Evolutionary conservation across 2,888 invertebrate species (phyloP).

Genomic region (Parasteatoda lunata): DNA sequence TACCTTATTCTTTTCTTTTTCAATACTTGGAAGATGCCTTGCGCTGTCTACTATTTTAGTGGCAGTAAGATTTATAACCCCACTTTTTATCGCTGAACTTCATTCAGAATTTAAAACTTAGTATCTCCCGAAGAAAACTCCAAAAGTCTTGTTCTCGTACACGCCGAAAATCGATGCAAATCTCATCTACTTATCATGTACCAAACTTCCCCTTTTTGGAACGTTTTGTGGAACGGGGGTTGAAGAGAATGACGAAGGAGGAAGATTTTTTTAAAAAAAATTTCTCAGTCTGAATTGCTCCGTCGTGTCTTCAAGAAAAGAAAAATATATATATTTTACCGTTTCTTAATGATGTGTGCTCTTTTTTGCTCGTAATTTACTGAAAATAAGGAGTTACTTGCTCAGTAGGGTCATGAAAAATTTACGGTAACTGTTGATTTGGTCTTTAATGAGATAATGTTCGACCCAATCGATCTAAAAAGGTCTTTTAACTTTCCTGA

Average conservation of each 20-base stretch:
- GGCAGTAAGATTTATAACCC: slow-evolving; percentile 57
- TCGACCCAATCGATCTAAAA: not conserved
- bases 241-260: not conserved
- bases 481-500: not conserved
- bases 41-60: slow-evolving; percentile 32
- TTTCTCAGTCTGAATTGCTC: slow-evolving; percentile 21
- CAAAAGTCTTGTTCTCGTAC: slow-evolving; percentile 9
- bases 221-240: not conserved
- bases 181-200: slow-evolving; percentile 61
- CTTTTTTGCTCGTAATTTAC: slow-evolving; percentile 11
- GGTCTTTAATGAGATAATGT: slow-evolving; percentile 1
- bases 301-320: not conserved
- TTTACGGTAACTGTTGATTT: not conserved
- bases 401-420: not conserved
- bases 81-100: slow-evolving; percentile 37
- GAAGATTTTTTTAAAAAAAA: not conserved
- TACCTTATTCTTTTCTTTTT: not conserved
- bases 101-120: slow-evolving; percentile 60
- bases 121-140: not conserved
- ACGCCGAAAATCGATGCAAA: slow-evolving; percentile 54
- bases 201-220: not conserved
- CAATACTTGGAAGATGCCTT: not conserved
- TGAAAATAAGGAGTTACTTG: not conserved
- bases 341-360: slow-evolving; percentile 22
- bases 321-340: not conserved